Percentiles rank a stretch among this genome's conserved stretches.
Conservation (phyloP, 2,113 vertebrate species). For the Callaeas wilsoni region DNA sequence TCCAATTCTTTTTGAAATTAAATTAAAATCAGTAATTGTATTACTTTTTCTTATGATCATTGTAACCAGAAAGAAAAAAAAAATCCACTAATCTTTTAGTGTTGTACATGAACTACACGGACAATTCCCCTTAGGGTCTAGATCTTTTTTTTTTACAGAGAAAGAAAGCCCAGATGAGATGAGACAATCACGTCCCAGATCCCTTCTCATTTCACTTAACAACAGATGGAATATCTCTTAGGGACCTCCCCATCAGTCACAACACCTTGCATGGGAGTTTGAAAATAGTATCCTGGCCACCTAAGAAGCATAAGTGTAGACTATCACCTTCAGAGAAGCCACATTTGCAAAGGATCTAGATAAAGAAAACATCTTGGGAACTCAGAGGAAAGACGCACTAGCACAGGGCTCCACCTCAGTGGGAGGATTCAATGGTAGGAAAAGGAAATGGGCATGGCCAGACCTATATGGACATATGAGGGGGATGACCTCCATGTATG, state of each 20-base stretch:
- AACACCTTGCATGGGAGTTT: background rate
- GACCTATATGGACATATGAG: background rate
- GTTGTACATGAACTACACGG: background rate
- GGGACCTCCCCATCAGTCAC: background rate
- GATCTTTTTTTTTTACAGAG: background rate
- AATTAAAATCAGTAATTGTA: background rate
- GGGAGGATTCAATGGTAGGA: background rate
- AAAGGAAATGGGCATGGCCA: background rate
- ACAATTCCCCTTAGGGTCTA: background rate
- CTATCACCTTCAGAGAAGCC: background rate
- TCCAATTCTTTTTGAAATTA: background rate
- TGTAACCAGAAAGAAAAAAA: background rate
- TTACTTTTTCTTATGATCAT: background rate
- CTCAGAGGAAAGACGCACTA: background rate
- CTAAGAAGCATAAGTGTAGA: background rate
- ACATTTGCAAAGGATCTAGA: background rate
- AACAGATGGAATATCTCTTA: background rate
- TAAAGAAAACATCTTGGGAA: background rate
- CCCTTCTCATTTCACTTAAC: background rate
- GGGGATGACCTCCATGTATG: background rate
- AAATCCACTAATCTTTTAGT: background rate
- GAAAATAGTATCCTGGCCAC: background rate
- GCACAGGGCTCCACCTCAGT: background rate
- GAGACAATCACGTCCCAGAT: background rate
- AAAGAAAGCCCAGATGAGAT: background rate